Base-by-base conservation (phyloP, 2,888 invertebrate genomes). In the Mythimna vitellina region DNA sequence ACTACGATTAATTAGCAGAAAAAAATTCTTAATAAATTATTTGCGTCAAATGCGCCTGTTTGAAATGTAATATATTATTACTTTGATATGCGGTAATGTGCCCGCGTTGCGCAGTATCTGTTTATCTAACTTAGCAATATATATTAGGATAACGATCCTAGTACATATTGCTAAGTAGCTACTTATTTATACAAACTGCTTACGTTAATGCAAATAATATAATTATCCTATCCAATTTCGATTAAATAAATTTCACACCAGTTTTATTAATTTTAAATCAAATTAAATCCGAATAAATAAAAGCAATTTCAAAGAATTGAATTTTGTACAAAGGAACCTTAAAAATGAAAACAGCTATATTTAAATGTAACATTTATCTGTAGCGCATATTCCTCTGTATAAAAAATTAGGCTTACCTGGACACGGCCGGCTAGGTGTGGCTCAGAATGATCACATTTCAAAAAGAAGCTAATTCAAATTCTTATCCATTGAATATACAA, bases 341-440 rank as follows among this genome's bases (percentile, higher is more conserved):
- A 74, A 63, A 79, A 74, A 61, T 4, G 7, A 54, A 56, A 64
- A 74, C 74, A 29, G 69, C 60, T 53, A 14, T 58, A 25, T 68
- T 49, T 46, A 62, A 69, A 76, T 68, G 38, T 56, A n/a, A 67
- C 54, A 67, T 70, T 76, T 51, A 70, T 58, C 29, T 54, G 29
- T 57, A 60, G 17, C 64, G 64, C 29, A 61, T 69, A 69, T 67
- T 70, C 49, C 67, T 35, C 38, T 61, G 72, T 68, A 72, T 81
- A 81, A 70, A 71, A 70, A 73, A 70, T 62, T 38, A 60, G 72
- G 60, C 14, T 76, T 81, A 79, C 75, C 79, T 81, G 79, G 51
- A 69, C 74, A 14, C 32, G 57, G 32, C 29, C 53, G 25, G 10
- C 38, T 64, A 42, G 61, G 57, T 51, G 53, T 38, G 51, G 25